A percentile compares a stretch with the other conserved stretches of the same genome.
Conservation (phyloP, 2,888 invertebrate species). For the Philonicus albiceps region DNA sequence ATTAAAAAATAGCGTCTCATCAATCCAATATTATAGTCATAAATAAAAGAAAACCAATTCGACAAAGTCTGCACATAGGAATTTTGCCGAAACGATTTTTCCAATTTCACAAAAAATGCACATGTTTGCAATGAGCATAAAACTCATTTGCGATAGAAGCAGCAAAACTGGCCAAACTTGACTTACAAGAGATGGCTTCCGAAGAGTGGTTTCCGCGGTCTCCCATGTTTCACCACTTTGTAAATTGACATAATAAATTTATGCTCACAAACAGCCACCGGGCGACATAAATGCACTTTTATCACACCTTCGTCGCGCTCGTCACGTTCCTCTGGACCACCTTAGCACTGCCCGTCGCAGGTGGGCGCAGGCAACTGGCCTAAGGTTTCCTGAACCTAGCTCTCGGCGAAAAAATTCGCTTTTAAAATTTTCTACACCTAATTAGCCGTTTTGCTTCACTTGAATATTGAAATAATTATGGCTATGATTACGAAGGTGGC, state of each 20-base stretch:
- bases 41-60: neutral
- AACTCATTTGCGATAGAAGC: constrained; percentile 12
- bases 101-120: neutral
- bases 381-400: neutral
- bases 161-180: constrained; percentile 18
- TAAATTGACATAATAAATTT: constrained; percentile 24
- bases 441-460: constrained; percentile 31
- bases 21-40: neutral
- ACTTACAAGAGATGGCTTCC: constrained; percentile 39
- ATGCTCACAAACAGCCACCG: neutral
- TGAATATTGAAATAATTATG: constrained; percentile 18
- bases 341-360: neutral
- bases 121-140: neutral
- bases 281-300: neutral
- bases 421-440: neutral
- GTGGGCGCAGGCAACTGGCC: neutral
- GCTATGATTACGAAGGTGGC: neutral
- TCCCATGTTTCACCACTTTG: constrained; percentile 29
- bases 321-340: neutral
- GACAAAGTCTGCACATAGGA: neutral
- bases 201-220: constrained; percentile 5
- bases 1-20: neutral
- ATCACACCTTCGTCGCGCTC: neutral
- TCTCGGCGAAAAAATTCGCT: neutral
- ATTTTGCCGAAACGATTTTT: neutral